phyloP scores from a whole-genome alignment of 2,797 vertebrate species.

The Rhincodon typus region DNA sequence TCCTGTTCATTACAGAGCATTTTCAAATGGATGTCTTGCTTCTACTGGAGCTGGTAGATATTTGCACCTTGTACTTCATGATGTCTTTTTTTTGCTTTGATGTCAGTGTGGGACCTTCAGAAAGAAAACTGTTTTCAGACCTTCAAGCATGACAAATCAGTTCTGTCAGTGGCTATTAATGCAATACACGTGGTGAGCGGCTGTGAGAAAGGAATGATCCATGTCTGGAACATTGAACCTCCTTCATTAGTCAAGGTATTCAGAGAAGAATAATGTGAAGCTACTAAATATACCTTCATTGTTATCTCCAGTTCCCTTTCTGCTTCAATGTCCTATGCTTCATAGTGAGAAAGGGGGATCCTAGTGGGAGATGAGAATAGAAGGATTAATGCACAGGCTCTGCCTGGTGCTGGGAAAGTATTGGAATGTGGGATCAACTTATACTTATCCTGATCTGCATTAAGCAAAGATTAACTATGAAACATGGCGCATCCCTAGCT shows the following conservation, averaged over 20 bases:
- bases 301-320: background rate
- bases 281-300: background rate
- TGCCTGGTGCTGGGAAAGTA: background rate
- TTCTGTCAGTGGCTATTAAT: constrained; percentile 65
- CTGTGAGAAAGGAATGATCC: constrained; percentile 67
- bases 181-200: constrained; percentile 61
- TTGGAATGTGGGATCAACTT: background rate
- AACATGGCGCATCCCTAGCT: background rate
- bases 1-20: background rate
- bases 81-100: constrained; percentile 12
- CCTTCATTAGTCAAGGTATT: constrained; percentile 66
- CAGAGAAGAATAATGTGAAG: background rate
- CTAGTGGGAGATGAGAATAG: background rate
- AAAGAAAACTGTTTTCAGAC: constrained; percentile 61
- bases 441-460: background rate
- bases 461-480: background rate
- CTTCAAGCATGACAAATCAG: constrained; percentile 64
- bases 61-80: background rate
- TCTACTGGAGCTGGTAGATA: background rate
- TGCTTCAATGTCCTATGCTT: background rate
- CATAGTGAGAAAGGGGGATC: background rate
- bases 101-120: constrained; percentile 72
- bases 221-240: constrained; percentile 65
- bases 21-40: background rate
- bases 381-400: background rate